phyloP scores from a whole-genome alignment of 2,113 vertebrate species.

The Oceanodroma tethys region DNA sequence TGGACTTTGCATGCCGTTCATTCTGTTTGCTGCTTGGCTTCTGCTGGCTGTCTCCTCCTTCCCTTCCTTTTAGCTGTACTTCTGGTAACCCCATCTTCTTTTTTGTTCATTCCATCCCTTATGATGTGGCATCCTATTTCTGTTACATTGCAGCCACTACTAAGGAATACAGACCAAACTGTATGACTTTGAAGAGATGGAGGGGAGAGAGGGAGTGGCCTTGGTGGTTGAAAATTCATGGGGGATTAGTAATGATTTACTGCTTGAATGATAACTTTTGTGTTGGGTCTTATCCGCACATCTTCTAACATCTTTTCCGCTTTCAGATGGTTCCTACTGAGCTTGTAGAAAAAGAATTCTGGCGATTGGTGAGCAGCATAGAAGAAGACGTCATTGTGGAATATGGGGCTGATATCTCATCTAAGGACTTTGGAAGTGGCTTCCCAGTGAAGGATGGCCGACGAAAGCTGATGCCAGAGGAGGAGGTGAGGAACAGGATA shows the following conservation, averaged over 20 bases:
- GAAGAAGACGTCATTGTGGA: conserved; percentile 98
- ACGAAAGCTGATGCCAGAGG: conserved; percentile 88
- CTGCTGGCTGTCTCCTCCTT: background rate
- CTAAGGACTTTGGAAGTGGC: conserved; percentile 95
- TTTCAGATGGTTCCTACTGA: conserved; percentile 97
- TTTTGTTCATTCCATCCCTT: background rate
- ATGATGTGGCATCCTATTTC: background rate
- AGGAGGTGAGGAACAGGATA: conserved; percentile 83
- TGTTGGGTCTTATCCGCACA: background rate
- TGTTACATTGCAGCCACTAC: background rate
- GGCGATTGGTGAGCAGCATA: conserved; percentile 95
- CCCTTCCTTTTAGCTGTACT: background rate
- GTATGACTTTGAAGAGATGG: background rate
- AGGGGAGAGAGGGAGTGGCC: background rate
- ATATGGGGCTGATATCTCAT: conserved; percentile 96
- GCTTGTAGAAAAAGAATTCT: conserved; percentile 97
- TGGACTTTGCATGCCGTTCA: background rate
- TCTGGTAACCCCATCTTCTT: background rate
- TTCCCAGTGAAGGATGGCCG: conserved; percentile 91
- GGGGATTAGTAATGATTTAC: background rate
- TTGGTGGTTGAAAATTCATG: background rate
- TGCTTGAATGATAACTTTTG: background rate
- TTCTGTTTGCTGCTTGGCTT: background rate
- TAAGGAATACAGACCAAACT: background rate
- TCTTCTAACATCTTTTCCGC: background rate